A percentile compares a stretch with the other conserved stretches of the same genome.
phyloP scores from a whole-genome alignment of 2,888 invertebrate species.

The Dasypogon diadema region DNA sequence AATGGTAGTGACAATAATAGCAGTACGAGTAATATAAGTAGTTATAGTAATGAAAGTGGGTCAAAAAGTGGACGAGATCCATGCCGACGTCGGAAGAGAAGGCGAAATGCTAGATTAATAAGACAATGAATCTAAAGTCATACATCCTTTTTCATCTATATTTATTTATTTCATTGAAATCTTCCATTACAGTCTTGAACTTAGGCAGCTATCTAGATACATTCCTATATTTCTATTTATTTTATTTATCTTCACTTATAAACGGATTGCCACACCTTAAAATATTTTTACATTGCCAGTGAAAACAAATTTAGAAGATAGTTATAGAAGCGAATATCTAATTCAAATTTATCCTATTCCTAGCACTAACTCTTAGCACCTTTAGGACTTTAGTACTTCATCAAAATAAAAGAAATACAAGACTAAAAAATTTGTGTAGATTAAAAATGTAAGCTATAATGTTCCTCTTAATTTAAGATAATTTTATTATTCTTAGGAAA shows the following conservation, averaged over 20 bases:
- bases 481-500: background rate
- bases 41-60: slow-evolving; percentile 17
- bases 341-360: no score
- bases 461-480: slow-evolving; percentile 1
- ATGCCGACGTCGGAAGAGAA: slow-evolving; percentile 16
- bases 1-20: background rate
- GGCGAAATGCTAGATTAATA: slow-evolving; percentile 1
- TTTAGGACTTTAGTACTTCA: no score
- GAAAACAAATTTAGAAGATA: no score
- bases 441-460: background rate
- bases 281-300: no score
- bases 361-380: no score
- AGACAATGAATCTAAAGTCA: background rate
- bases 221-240: slow-evolving; percentile 30
- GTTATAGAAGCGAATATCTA: no score
- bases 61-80: slow-evolving; percentile 16
- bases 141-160: slow-evolving; percentile 4
- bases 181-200: slow-evolving; percentile 24
- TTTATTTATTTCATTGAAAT: slow-evolving; percentile 38
- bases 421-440: no score
- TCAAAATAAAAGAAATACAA: background rate
- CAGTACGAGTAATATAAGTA: slow-evolving; percentile 6
- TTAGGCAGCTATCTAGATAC: slow-evolving; percentile 7
- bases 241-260: slow-evolving; percentile 29
- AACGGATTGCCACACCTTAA: no score